A percentile compares a stretch with the other conserved stretches of the same genome.
These are phyloP conservation scores for Otus scops DNA, from an alignment of 2,797 vertebrate species.

Conservation along the genomic window DNA sequence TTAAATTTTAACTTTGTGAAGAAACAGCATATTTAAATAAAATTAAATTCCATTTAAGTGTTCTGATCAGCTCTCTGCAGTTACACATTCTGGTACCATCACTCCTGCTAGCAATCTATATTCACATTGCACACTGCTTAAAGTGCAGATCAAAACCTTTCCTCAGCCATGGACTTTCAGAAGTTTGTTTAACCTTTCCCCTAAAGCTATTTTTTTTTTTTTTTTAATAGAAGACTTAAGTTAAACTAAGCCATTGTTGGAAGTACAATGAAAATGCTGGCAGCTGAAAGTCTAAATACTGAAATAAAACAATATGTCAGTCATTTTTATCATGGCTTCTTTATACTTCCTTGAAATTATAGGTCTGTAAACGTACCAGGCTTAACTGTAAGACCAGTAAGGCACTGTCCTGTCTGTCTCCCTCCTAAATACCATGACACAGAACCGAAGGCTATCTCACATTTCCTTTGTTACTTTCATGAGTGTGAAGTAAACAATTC, in stretches of 20 bases:
- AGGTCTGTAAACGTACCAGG: background rate
- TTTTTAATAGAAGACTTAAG: background rate
- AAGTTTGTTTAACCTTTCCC: background rate
- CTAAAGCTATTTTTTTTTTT: background rate
- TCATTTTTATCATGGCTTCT: constrained; percentile 9
- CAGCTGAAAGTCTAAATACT: background rate
- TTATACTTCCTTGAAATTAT: constrained; percentile 4
- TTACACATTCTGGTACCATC: background rate
- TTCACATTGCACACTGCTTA: background rate
- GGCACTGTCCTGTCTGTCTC: background rate
- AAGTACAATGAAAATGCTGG: background rate
- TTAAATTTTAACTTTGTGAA: background rate
- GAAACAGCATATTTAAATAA: background rate
- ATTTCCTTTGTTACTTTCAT: background rate
- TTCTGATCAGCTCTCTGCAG: background rate
- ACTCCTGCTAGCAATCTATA: background rate
- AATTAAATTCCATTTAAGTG: background rate
- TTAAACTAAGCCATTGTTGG: background rate
- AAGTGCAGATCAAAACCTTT: constrained; percentile 28
- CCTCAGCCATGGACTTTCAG: background rate
- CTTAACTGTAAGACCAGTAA: background rate
- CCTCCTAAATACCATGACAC: background rate
- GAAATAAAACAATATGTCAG: background rate
- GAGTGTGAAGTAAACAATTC: background rate
- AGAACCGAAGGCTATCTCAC: background rate